Evolutionary conservation across 2,113 vertebrate species (phyloP).

Genomic region (Ciconia boyciana): DNA sequence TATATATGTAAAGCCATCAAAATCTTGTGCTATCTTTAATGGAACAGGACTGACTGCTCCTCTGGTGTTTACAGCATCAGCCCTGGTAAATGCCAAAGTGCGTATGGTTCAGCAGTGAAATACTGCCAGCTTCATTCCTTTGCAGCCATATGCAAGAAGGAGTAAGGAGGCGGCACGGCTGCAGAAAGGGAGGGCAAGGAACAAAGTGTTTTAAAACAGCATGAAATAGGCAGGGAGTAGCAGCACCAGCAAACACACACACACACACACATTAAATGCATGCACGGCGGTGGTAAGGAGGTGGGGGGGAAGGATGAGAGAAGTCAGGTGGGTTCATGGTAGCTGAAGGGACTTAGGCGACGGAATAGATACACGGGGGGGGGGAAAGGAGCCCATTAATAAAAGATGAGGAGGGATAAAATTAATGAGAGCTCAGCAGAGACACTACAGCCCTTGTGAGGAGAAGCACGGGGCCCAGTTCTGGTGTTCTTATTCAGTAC

Average conservation of each 20-base stretch:
- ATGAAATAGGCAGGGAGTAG: not conserved
- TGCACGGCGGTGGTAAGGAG: not conserved
- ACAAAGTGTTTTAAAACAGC: not conserved
- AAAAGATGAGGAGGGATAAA: constrained; percentile 1
- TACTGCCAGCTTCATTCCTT: not conserved
- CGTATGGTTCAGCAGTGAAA: not conserved
- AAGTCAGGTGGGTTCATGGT: not conserved
- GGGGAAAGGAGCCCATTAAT: not conserved
- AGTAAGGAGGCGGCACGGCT: not conserved
- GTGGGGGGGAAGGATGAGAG: not conserved
- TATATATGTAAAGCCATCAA: not conserved
- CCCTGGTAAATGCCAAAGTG: not conserved
- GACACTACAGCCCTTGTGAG: not conserved
- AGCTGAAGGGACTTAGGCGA: not conserved
- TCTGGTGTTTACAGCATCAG: not conserved
- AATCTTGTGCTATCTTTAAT: not conserved
- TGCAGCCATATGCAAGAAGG: not conserved
- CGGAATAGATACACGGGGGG: not conserved
- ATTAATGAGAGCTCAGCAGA: constrained; percentile 1
- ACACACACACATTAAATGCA: fast-evolving
- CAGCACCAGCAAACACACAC: not conserved
- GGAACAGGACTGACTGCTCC: not conserved
- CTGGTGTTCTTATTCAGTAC: not conserved
- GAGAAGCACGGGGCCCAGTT: not conserved
- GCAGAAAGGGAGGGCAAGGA: not conserved